A percentile compares a stretch with the other conserved stretches of the same genome.
Evolutionary conservation across 2,113 vertebrate genomes (phyloP).

Genomic region (Aptenodytes patagonicus): DNA sequence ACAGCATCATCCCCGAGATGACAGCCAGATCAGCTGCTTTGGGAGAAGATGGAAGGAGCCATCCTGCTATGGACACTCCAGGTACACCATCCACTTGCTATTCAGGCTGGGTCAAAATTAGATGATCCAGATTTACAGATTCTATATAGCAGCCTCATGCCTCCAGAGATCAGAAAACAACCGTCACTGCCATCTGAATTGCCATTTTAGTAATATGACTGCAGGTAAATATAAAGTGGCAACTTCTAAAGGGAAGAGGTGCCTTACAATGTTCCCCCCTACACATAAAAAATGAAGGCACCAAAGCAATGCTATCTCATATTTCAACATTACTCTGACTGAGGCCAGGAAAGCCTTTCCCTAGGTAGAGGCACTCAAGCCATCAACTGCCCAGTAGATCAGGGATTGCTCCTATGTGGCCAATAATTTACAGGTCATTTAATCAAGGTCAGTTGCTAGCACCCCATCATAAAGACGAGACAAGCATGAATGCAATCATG

Average conservation of each 20-base stretch:
- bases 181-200: rapidly evolving
- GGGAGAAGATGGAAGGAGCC: background rate
- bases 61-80: background rate
- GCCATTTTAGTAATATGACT: background rate
- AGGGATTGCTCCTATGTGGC: slow-evolving; percentile 37
- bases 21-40: background rate
- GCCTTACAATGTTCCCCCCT: background rate
- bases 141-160: background rate
- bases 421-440: slow-evolving; percentile 50
- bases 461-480: background rate
- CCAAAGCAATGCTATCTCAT: background rate
- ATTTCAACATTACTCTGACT: background rate
- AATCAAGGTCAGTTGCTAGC: background rate
- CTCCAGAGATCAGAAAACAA: background rate
- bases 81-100: background rate
- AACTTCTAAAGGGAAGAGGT: background rate
- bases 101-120: background rate
- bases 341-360: background rate
- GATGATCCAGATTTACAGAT: background rate
- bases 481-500: background rate
- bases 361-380: background rate
- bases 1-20: background rate
- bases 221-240: background rate
- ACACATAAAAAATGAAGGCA: background rate
- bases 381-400: background rate